phyloP scores from a whole-genome alignment of 2,113 vertebrate species.

The Myotis lucifugus region DNA sequence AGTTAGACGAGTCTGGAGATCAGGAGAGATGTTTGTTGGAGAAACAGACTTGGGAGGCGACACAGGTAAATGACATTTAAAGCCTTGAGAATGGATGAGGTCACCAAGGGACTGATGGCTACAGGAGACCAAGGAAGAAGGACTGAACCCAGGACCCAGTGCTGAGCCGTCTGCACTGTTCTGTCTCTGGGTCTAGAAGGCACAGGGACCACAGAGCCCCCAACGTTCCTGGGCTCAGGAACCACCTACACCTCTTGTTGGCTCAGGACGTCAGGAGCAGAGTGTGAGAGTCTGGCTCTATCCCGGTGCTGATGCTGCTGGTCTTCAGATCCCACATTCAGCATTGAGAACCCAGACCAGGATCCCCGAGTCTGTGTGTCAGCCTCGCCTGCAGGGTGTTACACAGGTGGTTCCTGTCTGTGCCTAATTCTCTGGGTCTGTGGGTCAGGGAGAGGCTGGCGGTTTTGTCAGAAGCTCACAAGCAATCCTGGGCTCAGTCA shows the following conservation, averaged over 20 bases:
- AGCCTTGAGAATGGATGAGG: not conserved
- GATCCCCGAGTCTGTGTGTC: not conserved
- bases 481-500: not conserved
- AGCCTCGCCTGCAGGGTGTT: not conserved
- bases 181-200: rapidly evolving
- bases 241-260: not conserved
- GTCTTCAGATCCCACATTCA: not conserved
- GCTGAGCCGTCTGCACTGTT: not conserved
- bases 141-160: no score
- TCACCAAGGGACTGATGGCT: not conserved
- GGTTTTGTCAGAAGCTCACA: not conserved
- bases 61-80: not conserved
- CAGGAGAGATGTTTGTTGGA: not conserved
- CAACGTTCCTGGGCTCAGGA: rapidly evolving
- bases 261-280: not conserved
- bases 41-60: not conserved
- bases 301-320: not conserved
- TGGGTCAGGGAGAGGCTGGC: not conserved
- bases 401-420: not conserved
- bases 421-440: not conserved
- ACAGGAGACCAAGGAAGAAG: not conserved
- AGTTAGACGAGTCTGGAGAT: not conserved
- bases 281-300: not conserved
- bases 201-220: rapidly evolving
- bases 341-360: not conserved